Conservation (phyloP, 2,113 vertebrate genomes). For the Ovis canadensis region DNA sequence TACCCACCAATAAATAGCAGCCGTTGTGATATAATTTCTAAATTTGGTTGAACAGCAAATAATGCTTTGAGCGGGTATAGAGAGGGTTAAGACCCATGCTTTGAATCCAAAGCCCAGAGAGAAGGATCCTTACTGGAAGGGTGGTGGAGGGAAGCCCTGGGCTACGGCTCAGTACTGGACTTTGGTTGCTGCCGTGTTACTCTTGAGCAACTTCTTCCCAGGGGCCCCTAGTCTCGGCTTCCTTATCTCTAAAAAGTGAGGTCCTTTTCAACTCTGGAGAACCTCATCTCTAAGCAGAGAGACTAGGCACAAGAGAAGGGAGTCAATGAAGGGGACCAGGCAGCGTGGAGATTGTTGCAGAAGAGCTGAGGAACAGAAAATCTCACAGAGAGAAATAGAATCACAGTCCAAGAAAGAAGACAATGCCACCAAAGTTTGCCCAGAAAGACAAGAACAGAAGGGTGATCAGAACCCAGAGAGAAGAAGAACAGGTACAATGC, state of each 20-base stretch:
- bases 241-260: neutral
- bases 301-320: neutral
- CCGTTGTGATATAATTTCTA: neutral
- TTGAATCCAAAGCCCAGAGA: neutral
- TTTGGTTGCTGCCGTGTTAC: neutral
- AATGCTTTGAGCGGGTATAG: neutral
- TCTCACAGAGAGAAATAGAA: neutral
- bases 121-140: neutral
- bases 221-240: neutral
- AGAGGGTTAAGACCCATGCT: neutral
- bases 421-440: neutral
- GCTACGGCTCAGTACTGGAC: no score
- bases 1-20: neutral
- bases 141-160: neutral
- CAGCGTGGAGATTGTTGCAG: neutral
- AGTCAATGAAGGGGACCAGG: neutral
- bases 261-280: neutral
- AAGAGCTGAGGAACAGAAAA: neutral
- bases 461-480: neutral
- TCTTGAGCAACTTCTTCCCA: neutral
- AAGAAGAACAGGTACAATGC: neutral
- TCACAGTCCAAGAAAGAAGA: neutral
- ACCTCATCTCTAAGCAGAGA: neutral
- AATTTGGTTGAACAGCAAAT: neutral
- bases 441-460: neutral